These are phyloP conservation scores for Aldrovandia affinis DNA, from an alignment of 2,797 vertebrate genomes.

Conservation along the genomic window DNA sequence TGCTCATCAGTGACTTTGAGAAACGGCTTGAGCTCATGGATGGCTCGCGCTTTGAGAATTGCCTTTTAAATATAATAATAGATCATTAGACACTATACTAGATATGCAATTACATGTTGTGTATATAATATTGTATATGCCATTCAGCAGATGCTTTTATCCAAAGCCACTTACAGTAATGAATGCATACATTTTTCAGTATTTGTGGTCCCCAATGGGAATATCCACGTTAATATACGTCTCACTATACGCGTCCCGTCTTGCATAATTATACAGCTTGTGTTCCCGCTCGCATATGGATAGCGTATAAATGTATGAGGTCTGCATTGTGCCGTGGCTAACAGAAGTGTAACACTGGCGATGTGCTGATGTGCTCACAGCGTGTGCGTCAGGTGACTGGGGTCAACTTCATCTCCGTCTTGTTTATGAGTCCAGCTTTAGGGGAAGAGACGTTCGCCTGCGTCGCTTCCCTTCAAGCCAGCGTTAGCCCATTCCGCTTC, in stretches of 20 bases:
- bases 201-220: not conserved
- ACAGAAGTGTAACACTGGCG: not conserved
- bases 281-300: not conserved
- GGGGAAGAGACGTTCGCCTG: not conserved
- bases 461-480: not conserved
- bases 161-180: no score
- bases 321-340: not conserved
- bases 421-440: not conserved
- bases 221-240: not conserved
- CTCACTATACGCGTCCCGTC: not conserved
- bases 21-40: not conserved
- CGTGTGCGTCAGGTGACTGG: not conserved
- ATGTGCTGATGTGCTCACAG: not conserved
- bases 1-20: slow-evolving; percentile 49
- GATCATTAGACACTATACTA: no score
- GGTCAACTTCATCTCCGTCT: not conserved
- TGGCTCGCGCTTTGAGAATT: no score
- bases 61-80: no score
- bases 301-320: not conserved
- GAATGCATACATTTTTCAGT: no score
- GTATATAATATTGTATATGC: no score
- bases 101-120: no score
- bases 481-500: not conserved
- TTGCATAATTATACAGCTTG: not conserved
- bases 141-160: no score